Evolutionary conservation across 2,113 vertebrate species (phyloP), one percentile per base, ranked within the genome.

Genomic region (Colinus virginianus): DNA sequence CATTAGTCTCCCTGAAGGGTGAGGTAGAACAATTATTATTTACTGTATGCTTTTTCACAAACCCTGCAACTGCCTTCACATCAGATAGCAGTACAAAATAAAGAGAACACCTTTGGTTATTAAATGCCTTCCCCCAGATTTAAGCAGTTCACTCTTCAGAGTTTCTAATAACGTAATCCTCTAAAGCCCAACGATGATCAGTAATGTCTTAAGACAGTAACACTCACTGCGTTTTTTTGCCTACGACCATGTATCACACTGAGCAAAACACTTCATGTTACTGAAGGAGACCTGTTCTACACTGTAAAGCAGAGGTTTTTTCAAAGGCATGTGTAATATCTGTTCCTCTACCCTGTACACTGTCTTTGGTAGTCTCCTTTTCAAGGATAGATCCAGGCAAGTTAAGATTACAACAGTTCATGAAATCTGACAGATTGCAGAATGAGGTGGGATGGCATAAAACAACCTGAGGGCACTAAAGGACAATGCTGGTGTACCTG

Each of bases 381-480:
- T 5, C 42, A 80, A 64, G 45, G 42, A 42, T 9, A 77, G 46
- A 83, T 6, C 59, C 43, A 74, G 19, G 72, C 40, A 70, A 88
- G 23, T 26, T 43, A 40, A 83, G 64, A 88, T 78, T 67, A 80
- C 74, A 86, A 71, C n/a, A 61, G 77, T 30, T 86, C 88, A 43
- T 86, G 86, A 88, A 88, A 80, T 68, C 55, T 94, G 72, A 78
- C 92, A 86, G 56, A 51, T 45, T 72, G 40, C 38, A 46, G 51
- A 78, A 78, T n/a, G 79, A 80, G 34, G 32, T 42, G 53, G 55
- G 72, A 91, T 74, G 83, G 70, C 56, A 0, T 32, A 16, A 75
- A 80, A 42, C 59, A 66, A 51, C 5, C 28, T 46, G 25, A 68
- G 40, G 56, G 32, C 28, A 48, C 84, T 71, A 61, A 80, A 79